Percentiles rank a stretch among this genome's conserved stretches.
These are phyloP conservation scores for Colistium nudipinnis DNA, from an alignment of 2,113 vertebrate species.

Conservation along the genomic window DNA sequence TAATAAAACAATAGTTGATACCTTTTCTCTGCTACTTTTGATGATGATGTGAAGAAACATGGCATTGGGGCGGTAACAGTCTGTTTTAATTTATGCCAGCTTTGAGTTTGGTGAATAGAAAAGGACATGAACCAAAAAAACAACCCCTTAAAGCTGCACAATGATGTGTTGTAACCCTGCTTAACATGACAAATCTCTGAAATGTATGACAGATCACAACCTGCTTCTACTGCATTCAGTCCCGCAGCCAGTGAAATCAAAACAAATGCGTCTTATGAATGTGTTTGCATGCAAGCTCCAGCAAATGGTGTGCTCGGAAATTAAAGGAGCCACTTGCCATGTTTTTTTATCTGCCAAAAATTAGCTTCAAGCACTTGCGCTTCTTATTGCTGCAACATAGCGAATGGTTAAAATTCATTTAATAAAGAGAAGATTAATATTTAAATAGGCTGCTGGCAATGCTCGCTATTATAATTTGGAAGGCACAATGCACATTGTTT, in stretches of 20 bases:
- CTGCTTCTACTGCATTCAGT: neutral
- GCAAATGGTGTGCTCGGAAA: slow-evolving; percentile 26
- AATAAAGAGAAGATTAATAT: slow-evolving; percentile 65
- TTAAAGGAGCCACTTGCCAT: slow-evolving; percentile 36
- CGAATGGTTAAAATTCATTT: slow-evolving; percentile 58
- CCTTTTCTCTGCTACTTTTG: no score
- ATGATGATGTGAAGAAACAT: no score
- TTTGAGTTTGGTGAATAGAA: no score
- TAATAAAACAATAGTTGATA: no score
- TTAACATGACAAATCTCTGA: slow-evolving; percentile 2
- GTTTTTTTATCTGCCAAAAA: slow-evolving; percentile 53
- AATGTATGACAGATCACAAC: slow-evolving; percentile 1
- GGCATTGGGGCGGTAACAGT: no score
- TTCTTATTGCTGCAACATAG: slow-evolving; percentile 47
- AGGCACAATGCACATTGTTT: slow-evolving; percentile 60
- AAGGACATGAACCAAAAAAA: slow-evolving; percentile 3
- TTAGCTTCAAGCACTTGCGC: slow-evolving; percentile 31
- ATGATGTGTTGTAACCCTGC: neutral
- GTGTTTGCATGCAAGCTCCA: slow-evolving; percentile 27
- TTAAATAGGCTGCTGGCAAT: slow-evolving; percentile 55
- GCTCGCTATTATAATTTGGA: slow-evolving; percentile 53
- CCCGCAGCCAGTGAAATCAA: neutral
- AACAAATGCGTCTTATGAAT: slow-evolving; percentile 19
- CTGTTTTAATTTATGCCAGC: no score
- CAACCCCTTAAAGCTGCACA: neutral